phyloP scores from a whole-genome alignment of 2,113 vertebrate species.

The Gasterosteus aculeatus region DNA sequence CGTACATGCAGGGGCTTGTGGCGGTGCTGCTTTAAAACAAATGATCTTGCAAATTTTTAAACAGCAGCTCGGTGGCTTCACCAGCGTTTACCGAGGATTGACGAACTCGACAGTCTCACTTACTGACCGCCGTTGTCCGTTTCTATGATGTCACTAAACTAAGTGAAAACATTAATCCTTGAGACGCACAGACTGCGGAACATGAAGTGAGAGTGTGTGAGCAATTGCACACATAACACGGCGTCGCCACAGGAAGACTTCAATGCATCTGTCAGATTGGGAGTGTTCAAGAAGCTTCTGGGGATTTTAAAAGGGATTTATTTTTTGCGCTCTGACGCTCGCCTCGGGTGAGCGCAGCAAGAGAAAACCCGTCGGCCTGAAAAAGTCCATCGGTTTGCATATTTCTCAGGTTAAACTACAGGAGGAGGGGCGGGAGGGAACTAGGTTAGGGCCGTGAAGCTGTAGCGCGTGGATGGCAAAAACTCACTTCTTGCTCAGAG shows the following conservation, averaged over 20 bases:
- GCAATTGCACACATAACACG: neutral
- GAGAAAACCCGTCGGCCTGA: conserved; percentile 57
- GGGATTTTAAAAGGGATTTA: conserved; percentile 15
- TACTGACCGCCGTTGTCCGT: neutral
- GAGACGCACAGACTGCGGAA: neutral
- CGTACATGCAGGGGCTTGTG: conserved; percentile 51
- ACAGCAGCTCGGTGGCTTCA: conserved; percentile 22
- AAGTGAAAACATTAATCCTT: neutral
- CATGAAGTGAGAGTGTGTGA: conserved; percentile 13
- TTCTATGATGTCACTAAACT: conserved; percentile 15
- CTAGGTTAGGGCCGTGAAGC: conserved; percentile 29
- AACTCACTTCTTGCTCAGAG: neutral
- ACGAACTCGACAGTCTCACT: no score
- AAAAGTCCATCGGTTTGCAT: conserved; percentile 51
- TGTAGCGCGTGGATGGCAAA: neutral
- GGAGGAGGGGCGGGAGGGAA: conserved; percentile 1
- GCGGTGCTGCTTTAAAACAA: conserved; percentile 27
- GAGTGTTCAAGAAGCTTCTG: conserved; percentile 34
- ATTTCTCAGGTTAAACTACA: conserved; percentile 45
- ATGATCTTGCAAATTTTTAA: conserved; percentile 51
- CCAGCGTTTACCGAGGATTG: conserved; percentile 1
- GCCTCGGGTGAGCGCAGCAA: conserved; percentile 61
- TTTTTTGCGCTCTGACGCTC: conserved; percentile 1
- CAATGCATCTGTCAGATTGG: conserved; percentile 21
- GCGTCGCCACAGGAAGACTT: conserved; percentile 39